A percentile compares a stretch with the other conserved stretches of the same genome.
Conservation (phyloP, 2,888 invertebrate genomes). For the Tillus elongatus region DNA sequence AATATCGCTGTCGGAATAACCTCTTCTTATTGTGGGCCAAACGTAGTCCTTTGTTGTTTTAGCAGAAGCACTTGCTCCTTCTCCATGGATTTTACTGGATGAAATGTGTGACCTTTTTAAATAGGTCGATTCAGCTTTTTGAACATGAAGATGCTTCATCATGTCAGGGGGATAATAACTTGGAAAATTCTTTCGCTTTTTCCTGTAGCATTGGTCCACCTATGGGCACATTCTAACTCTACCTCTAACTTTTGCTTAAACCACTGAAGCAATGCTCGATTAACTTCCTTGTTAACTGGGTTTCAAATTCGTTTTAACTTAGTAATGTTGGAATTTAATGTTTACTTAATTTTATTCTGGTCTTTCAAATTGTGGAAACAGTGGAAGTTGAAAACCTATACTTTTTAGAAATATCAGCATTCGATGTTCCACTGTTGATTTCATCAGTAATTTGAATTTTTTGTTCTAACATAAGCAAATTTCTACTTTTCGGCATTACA, state of each 20-base stretch:
- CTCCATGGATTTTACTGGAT: constrained; percentile 24
- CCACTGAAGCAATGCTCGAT: constrained; percentile 2
- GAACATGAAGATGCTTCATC: not conserved
- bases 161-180: not conserved
- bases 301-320: constrained; percentile 1
- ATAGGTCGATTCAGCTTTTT: constrained; percentile 22
- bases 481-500: not conserved
- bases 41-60: constrained; percentile 20
- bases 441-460: not conserved
- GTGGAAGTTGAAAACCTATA: not conserved
- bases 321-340: not conserved
- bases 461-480: not conserved
- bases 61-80: constrained; percentile 22
- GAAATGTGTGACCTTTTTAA: constrained; percentile 23
- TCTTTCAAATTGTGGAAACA: constrained; percentile 1
- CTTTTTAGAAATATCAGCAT: constrained; percentile 1
- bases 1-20: constrained; percentile 10
- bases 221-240: constrained; percentile 1
- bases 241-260: not conserved
- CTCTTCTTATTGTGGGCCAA: constrained; percentile 8
- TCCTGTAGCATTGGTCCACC: constrained; percentile 1
- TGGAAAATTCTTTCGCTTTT: constrained; percentile 1
- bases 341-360: not conserved
- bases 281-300: constrained; percentile 1
- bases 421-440: not conserved